phyloP scores from a whole-genome alignment of 1,140 invertebrate species.

The Camponotus floridanus region DNA sequence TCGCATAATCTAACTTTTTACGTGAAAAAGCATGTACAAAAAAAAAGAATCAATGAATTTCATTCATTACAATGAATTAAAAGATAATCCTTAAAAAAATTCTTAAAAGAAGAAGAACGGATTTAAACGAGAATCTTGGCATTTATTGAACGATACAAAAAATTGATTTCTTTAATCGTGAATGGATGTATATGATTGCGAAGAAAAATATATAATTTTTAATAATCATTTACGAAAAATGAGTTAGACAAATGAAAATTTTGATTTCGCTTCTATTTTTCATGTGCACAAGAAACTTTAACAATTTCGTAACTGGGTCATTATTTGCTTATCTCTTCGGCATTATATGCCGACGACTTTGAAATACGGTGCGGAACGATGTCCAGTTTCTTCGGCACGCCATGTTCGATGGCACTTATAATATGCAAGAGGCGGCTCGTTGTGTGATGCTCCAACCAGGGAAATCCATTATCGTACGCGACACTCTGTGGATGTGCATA shows the following conservation, averaged over 20 bases:
- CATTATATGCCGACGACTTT: constrained; percentile 34
- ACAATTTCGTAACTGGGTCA: constrained; percentile 46
- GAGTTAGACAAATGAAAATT: background rate
- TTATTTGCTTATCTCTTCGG: constrained; percentile 40
- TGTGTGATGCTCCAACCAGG: constrained; percentile 30
- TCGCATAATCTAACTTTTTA: background rate
- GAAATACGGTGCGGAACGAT: constrained; percentile 19
- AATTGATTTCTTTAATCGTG: background rate
- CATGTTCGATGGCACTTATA: constrained; percentile 53
- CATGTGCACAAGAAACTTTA: background rate
- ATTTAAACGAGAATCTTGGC: background rate
- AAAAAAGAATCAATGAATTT: background rate
- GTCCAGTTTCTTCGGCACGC: constrained; percentile 30
- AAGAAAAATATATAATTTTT: background rate
- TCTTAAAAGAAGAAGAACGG: background rate
- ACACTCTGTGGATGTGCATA: constrained; percentile 13
- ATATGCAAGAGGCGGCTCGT: constrained; percentile 39
- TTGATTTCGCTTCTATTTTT: constrained; percentile 15
- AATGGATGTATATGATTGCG: no score
- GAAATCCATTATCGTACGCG: constrained; percentile 53
- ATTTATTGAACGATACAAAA: background rate
- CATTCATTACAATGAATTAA: background rate
- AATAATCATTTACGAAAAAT: background rate
- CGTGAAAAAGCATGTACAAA: background rate
- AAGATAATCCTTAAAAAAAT: background rate